Evolutionary conservation across 2,797 vertebrate species (phyloP).

Genomic region (Trachops cirrhosus): DNA sequence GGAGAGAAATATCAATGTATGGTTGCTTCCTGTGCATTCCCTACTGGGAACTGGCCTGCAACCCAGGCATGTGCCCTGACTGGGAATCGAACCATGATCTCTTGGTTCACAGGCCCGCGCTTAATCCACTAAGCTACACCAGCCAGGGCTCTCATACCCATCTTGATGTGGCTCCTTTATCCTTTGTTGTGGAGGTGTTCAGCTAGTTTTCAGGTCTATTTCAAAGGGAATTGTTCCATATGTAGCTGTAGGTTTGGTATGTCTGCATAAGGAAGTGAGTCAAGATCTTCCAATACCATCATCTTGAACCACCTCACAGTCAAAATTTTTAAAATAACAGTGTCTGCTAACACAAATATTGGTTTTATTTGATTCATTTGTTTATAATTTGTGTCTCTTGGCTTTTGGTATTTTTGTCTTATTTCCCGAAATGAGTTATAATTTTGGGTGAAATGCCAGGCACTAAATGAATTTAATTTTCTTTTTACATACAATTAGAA

Average conservation of each 20-base stretch:
- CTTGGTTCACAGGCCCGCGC: no score
- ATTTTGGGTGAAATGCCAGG: constrained; percentile 3
- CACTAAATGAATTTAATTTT: not conserved
- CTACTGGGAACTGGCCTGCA: no score
- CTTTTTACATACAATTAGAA: not conserved
- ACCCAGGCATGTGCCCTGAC: no score
- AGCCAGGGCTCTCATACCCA: not conserved
- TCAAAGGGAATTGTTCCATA: not conserved
- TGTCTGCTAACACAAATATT: not conserved
- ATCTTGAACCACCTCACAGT: not conserved
- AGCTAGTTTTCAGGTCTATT: not conserved
- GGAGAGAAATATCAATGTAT: no score
- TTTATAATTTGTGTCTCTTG: not conserved
- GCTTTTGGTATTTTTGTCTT: not conserved
- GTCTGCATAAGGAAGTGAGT: not conserved
- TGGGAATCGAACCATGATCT: no score
- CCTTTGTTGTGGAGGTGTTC: not conserved
- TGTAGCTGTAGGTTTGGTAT: not conserved
- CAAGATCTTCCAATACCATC: not conserved
- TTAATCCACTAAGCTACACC: no score
- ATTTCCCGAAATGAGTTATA: not conserved
- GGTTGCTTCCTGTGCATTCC: no score
- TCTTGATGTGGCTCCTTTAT: not conserved
- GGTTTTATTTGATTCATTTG: not conserved
- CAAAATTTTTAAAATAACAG: not conserved